A percentile compares a stretch with the other conserved stretches of the same genome.
Evolutionary conservation across 1,140 invertebrate genomes (phyloP).

Genomic region (Anagrus nilaparvatae): DNA sequence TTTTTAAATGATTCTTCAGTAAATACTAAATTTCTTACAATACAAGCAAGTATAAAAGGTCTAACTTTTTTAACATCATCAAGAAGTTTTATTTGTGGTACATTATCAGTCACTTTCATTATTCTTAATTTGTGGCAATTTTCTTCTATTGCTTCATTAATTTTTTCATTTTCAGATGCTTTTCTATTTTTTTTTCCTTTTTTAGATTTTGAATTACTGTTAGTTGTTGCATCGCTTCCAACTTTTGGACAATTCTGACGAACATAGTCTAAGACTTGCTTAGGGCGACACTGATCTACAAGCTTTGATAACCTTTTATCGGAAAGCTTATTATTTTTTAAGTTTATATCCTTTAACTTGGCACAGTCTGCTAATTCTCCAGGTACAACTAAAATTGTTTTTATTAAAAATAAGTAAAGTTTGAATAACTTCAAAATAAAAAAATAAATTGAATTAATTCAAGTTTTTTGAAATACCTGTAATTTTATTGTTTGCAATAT

Average conservation of each 20-base stretch:
- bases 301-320: constrained; percentile 65
- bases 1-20: constrained; percentile 57
- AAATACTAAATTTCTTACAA: constrained; percentile 56
- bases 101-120: constrained; percentile 47
- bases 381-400: constrained; percentile 24
- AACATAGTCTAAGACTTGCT: constrained; percentile 61
- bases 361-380: constrained; percentile 29
- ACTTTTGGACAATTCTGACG: constrained; percentile 48
- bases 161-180: constrained; percentile 25
- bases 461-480: constrained; percentile 43
- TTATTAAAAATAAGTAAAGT: too few species aligned
- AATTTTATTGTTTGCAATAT: constrained; percentile 59
- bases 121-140: constrained; percentile 36
- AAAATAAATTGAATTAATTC: background rate
- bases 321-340: constrained; percentile 61
- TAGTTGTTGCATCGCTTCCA: constrained; percentile 19
- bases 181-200: constrained; percentile 44
- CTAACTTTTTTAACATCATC: constrained; percentile 50
- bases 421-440: constrained; percentile 29
- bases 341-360: constrained; percentile 43
- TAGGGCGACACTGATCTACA: constrained; percentile 56
- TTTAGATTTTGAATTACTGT: constrained; percentile 29
- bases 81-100: constrained; percentile 44
- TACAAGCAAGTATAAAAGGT: constrained; percentile 63
- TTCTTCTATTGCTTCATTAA: constrained; percentile 21